Base-by-base conservation (phyloP, 2,888 invertebrate genomes). In the Peribatodes rhomboidaria region DNA sequence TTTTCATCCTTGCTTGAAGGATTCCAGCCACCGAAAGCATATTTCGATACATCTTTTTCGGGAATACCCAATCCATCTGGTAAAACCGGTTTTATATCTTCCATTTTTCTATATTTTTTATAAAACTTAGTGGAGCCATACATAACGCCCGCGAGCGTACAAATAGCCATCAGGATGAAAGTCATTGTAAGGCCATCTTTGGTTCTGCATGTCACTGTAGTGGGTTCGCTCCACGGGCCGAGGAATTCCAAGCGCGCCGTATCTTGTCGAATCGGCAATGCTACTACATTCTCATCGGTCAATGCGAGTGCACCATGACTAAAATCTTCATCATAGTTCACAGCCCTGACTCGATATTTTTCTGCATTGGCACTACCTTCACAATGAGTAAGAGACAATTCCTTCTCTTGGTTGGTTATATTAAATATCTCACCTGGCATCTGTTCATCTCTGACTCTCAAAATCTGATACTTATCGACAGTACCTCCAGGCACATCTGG, bases 81-180 rank as follows among this genome's bases (percentile, higher is more conserved):
- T 67, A 96, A 83, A 73, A 95, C 95, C 13, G 95, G 94, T 78
- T 95, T 95, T 22, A 96, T 95, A 73, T 96, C 94, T 77, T 94
- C 94, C 95, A 96, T 96, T 73, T 92, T 94, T 76, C 94, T 94
- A 75, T 94, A 95, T 67, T 93, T 94, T 62, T 92, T 88, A 86
- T 95, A 95, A 27, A 94, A 78, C 79, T 95, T 95, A 70, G 83
- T 87, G 7, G 85, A 84, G 9, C 83, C 85, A 70, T 88, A 92
- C 63, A 81, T 85, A 14, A 86, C 63, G 13, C 81, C 88, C 41
- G 87, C 78, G 18, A 89, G 61, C 13, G 77, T 76, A 76, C 90
- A 83, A 60, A 92, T 72, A 42, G 80, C 80, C 76, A 89, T 77
- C 41, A 92, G 78, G 58, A 89, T 87, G 31, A 88, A 77, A 49